Conservation (phyloP, 2,888 invertebrate species). For the Trilocha varians region DNA sequence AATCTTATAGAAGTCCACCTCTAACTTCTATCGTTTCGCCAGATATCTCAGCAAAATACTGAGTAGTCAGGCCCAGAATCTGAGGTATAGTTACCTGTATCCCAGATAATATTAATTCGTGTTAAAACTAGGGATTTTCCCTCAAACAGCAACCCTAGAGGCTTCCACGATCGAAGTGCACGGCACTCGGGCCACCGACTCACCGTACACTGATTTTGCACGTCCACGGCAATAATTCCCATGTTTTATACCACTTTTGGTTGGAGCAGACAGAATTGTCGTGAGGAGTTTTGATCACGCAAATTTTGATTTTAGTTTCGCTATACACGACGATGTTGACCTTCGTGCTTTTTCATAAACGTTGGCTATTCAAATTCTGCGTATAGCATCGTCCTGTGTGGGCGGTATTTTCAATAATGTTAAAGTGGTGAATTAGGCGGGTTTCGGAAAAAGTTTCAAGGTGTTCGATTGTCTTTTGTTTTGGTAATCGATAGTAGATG, state of each 20-base stretch:
- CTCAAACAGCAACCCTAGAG: too few species aligned
- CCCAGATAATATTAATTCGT: too few species aligned
- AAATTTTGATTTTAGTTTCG: slow-evolving; percentile 38
- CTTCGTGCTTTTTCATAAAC: slow-evolving; percentile 28
- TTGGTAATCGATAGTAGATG: too few species aligned
- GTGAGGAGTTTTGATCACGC: slow-evolving; percentile 41
- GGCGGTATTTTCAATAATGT: neutral
- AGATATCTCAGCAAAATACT: too few species aligned
- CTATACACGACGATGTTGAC: slow-evolving; percentile 23
- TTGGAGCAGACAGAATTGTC: slow-evolving; percentile 33
- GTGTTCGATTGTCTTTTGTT: too few species aligned
- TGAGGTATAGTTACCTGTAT: too few species aligned
- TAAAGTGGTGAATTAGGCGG: too few species aligned
- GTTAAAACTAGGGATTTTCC: too few species aligned
- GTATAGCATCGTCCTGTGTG: slow-evolving; percentile 4
- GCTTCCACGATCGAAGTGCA: slow-evolving; percentile 70
- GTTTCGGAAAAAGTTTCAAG: neutral
- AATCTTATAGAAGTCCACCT: too few species aligned
- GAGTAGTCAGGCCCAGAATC: too few species aligned
- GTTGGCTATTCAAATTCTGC: slow-evolving; percentile 13
- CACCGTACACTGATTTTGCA: slow-evolving; percentile 62
- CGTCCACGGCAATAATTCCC: slow-evolving; percentile 33
- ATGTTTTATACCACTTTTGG: slow-evolving; percentile 43
- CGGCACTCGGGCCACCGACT: slow-evolving; percentile 45
- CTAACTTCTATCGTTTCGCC: too few species aligned